Evolutionary conservation across 2,888 invertebrate species (phyloP).

Genomic region (Quadriops clusia): DNA sequence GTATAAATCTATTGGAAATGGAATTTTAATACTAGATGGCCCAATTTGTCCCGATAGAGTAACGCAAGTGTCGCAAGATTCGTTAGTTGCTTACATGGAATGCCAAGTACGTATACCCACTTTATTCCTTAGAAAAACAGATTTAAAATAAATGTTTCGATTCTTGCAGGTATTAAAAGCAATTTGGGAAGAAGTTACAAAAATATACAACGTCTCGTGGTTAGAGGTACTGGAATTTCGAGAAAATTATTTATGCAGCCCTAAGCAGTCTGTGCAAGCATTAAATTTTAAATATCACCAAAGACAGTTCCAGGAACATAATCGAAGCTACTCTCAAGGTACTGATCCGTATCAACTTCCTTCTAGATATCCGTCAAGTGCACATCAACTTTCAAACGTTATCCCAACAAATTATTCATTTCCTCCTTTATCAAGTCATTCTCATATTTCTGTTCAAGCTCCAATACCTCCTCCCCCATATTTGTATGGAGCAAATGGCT

Average conservation of each 20-base stretch:
- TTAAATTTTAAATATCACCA: constrained; percentile 38
- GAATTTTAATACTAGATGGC: constrained; percentile 52
- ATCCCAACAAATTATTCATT: constrained; percentile 24
- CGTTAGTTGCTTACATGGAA: constrained; percentile 76
- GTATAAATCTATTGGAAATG: constrained; percentile 50
- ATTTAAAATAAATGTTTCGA: constrained; percentile 10
- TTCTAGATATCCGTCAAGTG: constrained; percentile 13
- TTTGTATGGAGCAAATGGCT: constrained; percentile 20
- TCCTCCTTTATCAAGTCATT: constrained; percentile 21
- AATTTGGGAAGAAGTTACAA: constrained; percentile 60
- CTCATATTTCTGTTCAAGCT: constrained; percentile 13
- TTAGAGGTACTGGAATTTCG: constrained; percentile 55
- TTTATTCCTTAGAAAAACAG: background rate
- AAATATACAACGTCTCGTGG: constrained; percentile 47
- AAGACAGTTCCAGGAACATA: constrained; percentile 31
- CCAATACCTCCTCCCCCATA: constrained; percentile 19
- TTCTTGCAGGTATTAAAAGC: constrained; percentile 56
- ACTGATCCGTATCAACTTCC: constrained; percentile 18
- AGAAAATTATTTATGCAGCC: constrained; percentile 41
- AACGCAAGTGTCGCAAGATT: constrained; percentile 68
- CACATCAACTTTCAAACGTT: constrained; percentile 16
- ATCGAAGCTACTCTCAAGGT: constrained; percentile 17
- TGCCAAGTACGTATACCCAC: constrained; percentile 62
- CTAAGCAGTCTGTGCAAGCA: constrained; percentile 41
- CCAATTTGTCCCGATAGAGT: constrained; percentile 75